Evolutionary conservation across 2,113 vertebrate species (phyloP), one percentile per base, ranked within the genome.

Genomic region (Halcyon malimbica): DNA sequence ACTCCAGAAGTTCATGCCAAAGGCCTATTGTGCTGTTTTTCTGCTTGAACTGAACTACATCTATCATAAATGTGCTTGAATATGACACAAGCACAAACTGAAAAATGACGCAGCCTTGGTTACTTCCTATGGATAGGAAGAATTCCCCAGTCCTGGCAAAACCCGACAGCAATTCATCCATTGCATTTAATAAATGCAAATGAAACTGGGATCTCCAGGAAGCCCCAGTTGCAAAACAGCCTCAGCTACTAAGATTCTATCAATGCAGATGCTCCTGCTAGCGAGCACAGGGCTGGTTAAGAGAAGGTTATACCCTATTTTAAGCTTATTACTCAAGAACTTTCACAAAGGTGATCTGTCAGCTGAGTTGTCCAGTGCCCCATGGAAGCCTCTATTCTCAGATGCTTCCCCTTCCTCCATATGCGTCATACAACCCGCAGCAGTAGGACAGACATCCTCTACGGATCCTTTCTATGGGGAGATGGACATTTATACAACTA

Each of bases 1-100:
- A 51, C 89, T 95, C 91, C 74, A 50, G 6, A 79, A 93, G 69
- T 79, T 94, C 57, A 46, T 62, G 91, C 87, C 87, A 94, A 91
- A 93, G 89, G 41, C 81, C 81, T 60, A 11, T 90, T 89, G 90
- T 96, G 91, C 77, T 69, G 41, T 6, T 79, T 42, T 75, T 78
- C 77, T 87, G 86, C 84, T 94, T 85, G 70, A 91, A 59, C 77
- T 79, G 74, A 87, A 48, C 88, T 50, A 23, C 4, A 18, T 82
- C 90, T 60, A 37, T 93, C 57, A 63, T 29, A 84, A 93, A 89
- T 59, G 94, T 64, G 83, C 53, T 53, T 64, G 60, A 81, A 90
- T 48, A 48, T 53, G 83, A 75, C 76, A 86, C 42, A 29, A 79
- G 77, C 73, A 62, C 86, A 69, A 91, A 94, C 2, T 13, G 77